phyloP scores from a whole-genome alignment of 2,113 vertebrate genomes.

The Microtus montanus region DNA sequence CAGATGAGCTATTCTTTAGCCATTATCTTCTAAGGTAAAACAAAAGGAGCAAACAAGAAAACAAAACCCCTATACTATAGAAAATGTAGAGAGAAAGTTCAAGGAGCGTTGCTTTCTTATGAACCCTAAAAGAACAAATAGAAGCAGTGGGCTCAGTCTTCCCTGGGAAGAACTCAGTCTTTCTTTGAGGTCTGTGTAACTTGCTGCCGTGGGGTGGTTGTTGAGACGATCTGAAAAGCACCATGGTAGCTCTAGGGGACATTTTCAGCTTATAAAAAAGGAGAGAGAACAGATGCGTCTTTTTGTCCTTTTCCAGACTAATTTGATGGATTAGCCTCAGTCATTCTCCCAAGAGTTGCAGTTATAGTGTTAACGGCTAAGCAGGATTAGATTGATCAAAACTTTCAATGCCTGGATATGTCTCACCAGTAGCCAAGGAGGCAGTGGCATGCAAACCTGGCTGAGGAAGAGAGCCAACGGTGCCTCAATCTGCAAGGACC shows the following conservation, averaged over 20 bases:
- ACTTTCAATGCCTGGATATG: neutral
- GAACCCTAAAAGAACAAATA: neutral
- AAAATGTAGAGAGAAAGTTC: neutral
- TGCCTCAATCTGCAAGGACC: neutral
- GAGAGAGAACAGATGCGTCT: neutral
- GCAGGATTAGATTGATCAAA: neutral
- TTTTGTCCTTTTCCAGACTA: neutral
- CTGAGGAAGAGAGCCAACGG: neutral
- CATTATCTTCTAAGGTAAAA: neutral
- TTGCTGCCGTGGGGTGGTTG: neutral
- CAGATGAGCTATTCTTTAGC: neutral
- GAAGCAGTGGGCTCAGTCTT: neutral
- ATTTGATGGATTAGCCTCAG: neutral
- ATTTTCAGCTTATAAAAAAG: neutral
- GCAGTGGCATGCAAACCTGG: neutral
- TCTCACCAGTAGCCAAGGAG: neutral
- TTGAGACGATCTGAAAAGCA: neutral
- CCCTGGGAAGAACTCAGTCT: neutral
- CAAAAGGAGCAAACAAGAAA: neutral
- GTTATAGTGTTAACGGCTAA: neutral
- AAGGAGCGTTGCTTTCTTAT: neutral
- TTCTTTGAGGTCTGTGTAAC: neutral
- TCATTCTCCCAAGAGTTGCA: neutral
- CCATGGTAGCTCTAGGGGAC: neutral
- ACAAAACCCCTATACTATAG: neutral